Percentiles rank a stretch among this genome's conserved stretches.
phyloP scores from a whole-genome alignment of 2,888 invertebrate genomes.

The Sarcophaga caerulescens region DNA sequence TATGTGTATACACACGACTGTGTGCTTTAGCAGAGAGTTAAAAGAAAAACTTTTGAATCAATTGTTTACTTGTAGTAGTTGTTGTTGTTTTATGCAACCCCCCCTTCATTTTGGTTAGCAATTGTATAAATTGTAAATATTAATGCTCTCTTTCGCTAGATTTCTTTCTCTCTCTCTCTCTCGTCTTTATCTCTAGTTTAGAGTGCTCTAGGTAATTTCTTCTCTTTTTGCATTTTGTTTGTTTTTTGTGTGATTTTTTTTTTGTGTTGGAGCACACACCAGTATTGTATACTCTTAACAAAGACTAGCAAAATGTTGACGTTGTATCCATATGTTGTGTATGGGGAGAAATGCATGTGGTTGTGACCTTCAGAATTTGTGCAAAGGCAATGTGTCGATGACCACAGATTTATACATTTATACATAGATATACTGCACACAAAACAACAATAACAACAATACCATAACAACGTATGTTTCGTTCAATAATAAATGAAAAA shows the following conservation, averaged over 20 bases:
- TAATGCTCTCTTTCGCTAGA: conserved; percentile 24
- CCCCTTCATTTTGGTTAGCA: background rate
- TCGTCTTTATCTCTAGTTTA: background rate
- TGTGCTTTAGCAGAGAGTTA: conserved; percentile 4
- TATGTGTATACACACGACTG: background rate
- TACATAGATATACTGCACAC: conserved; percentile 61
- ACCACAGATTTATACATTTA: conserved; percentile 79
- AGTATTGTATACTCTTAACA: conserved; percentile 12
- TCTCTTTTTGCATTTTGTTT: background rate
- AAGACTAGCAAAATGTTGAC: conserved; percentile 64
- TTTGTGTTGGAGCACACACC: background rate
- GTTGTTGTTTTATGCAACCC: background rate
- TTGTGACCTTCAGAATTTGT: conserved; percentile 82
- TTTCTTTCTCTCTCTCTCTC: conserved; percentile 35
- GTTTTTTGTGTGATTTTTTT: background rate
- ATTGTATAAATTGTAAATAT: conserved; percentile 17
- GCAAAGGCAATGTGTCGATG: conserved; percentile 83
- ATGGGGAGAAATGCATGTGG: conserved; percentile 74
- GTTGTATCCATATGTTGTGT: conserved; percentile 64
- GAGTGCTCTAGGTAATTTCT: background rate
- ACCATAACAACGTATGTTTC: conserved; percentile 19
- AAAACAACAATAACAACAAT: conserved; percentile 36
- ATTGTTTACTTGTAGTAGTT: conserved; percentile 13
- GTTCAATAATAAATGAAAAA: conserved; percentile 36
- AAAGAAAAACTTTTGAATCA: too few species aligned